These are phyloP conservation scores for Hololepta plana DNA, from an alignment of 2,888 invertebrate species.

Conservation along the genomic window DNA sequence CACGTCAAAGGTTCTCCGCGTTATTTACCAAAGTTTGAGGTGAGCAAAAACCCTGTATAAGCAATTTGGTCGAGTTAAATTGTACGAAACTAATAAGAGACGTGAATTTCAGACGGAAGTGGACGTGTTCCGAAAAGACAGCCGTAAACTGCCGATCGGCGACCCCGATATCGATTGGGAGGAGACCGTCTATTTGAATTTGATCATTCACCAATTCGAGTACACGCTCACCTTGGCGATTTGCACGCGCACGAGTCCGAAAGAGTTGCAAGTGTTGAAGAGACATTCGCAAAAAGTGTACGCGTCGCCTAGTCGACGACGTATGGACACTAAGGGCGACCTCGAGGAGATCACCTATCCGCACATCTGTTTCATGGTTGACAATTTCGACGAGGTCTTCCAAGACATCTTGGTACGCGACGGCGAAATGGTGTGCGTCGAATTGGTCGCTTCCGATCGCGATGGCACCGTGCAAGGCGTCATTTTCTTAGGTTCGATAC, in stretches of 20 bases:
- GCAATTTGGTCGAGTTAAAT: neutral
- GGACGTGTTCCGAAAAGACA: constrained; percentile 94
- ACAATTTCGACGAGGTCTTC: constrained; percentile 98
- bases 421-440: constrained; percentile 98
- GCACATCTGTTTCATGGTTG: constrained; percentile 97
- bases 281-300: constrained; percentile 87
- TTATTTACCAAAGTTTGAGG: constrained; percentile 80
- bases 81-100: constrained; percentile 1
- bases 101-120: constrained; percentile 59
- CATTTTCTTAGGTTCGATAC: constrained; percentile 91
- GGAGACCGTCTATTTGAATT: constrained; percentile 95
- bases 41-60: constrained; percentile 23
- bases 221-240: constrained; percentile 95
- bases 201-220: constrained; percentile 96
- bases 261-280: constrained; percentile 76
- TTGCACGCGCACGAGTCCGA: constrained; percentile 93
- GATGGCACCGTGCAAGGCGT: constrained; percentile 77
- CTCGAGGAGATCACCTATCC: constrained; percentile 98
- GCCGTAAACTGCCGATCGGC: constrained; percentile 88
- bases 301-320: constrained; percentile 88
- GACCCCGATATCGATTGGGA: constrained; percentile 98
- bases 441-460: constrained; percentile 83
- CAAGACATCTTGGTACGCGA: constrained; percentile 93
- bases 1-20: constrained; percentile 76
- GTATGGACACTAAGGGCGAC: constrained; percentile 97